Percentiles rank a stretch among this genome's conserved stretches.
phyloP scores from a whole-genome alignment of 2,888 invertebrate species.

The Laspeyria flexula region DNA sequence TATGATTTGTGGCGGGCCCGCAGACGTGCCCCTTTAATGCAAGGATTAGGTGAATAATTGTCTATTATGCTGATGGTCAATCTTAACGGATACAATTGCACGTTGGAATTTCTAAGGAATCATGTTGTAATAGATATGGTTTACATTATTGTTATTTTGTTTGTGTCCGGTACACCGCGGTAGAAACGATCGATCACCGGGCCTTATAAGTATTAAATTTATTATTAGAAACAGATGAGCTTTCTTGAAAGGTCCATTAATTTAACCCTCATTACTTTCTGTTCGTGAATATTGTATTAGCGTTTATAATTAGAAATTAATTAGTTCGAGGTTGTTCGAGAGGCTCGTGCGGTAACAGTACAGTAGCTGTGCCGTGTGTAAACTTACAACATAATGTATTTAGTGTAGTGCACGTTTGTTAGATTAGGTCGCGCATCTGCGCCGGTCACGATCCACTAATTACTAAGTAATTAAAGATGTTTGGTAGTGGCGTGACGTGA shows the following conservation, averaged over 20 bases:
- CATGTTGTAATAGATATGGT: neutral
- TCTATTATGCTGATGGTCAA: constrained; percentile 21
- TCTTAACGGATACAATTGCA: constrained; percentile 3
- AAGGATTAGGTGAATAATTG: constrained; percentile 44
- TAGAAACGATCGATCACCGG: neutral
- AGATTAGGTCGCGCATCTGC: constrained; percentile 58
- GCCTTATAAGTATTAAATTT: neutral
- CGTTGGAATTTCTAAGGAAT: neutral
- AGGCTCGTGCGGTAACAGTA: constrained; percentile 7
- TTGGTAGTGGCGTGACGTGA: constrained; percentile 75
- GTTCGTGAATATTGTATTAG: neutral
- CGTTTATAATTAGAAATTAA: constrained; percentile 11
- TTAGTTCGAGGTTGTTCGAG: constrained; percentile 4
- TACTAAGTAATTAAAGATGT: constrained; percentile 77
- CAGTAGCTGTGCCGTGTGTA: constrained; percentile 24
- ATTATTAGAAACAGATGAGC: neutral
- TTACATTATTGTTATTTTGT: neutral
- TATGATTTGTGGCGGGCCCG: constrained; percentile 74
- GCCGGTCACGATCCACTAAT: constrained; percentile 77
- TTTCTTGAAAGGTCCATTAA: constrained; percentile 3
- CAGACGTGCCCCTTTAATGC: constrained; percentile 38
- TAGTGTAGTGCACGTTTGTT: constrained; percentile 41
- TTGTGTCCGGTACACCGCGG: neutral
- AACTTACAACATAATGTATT: constrained; percentile 16
- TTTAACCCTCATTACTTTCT: constrained; percentile 2